Base-by-base conservation (phyloP, 2,888 invertebrate species). In the Tetragonula carbonaria region DNA sequence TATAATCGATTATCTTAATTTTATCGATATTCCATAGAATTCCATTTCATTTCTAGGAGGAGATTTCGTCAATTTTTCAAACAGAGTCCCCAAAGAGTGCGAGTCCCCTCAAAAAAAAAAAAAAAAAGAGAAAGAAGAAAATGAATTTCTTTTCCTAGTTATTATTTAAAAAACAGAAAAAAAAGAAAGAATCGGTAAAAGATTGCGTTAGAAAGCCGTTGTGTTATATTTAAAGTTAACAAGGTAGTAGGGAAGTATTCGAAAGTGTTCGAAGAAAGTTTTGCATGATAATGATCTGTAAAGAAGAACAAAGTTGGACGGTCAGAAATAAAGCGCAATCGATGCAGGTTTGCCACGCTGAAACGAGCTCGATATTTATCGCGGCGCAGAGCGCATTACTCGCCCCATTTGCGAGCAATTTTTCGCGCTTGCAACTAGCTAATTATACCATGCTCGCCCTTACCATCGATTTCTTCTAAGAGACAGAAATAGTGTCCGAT, bases 391-490 rank as follows among this genome's bases (percentile, higher is more conserved):
- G 74, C 82, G 78, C 67, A 70, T 87, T 87, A 87, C 62, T 53
- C 80, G 82, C 85, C 55, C 82, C 82, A 85, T 85, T 87, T 87
- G 87, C 66, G 53, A 21, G 65, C 51, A 75, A 74, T 75, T 87
- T 87, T 87, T 85, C 79, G 55, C 79, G 59, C 74, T 77, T 63
- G 50, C 72, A 38, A 68, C 23, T 62, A 45, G 87, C 76, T 87
- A 87, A 87, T 87, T 87, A 87, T 87, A 87, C 65, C 50, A 18
- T 59, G 70, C 21, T 80, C 78, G 85, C 80, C 82, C 85, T 87
- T 85, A 74, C 65, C 71, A 78, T 87, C 80, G 87, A 87, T 87
- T 78, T 73, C 76, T 78, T 73, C 80, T 55, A 67, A 65, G 33
- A 28, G 78, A 85, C 78, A 28, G 85, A 74, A 87, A 87, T 87